Conservation (phyloP, 2,888 invertebrate genomes). For the Rapana venosa region DNA sequence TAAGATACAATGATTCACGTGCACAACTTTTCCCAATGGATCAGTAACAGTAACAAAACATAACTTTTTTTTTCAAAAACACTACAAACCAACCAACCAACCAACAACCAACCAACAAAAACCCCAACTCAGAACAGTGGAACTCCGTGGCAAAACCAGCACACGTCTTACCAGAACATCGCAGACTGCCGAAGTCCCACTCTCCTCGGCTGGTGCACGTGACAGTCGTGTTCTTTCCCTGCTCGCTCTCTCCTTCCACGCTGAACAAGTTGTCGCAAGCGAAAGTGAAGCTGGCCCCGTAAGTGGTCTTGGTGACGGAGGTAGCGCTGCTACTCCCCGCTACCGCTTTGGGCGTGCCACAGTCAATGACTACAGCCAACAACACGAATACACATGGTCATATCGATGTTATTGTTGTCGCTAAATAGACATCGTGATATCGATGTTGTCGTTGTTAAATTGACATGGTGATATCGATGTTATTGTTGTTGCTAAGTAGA, state of each 20-base stretch:
- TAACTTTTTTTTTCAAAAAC: too few species aligned
- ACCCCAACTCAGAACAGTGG: neutral
- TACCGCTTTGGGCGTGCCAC: constrained; percentile 58
- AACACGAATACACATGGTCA: neutral
- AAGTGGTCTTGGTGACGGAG: constrained; percentile 42
- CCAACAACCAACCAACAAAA: neutral
- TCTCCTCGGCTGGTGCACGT: constrained; percentile 93
- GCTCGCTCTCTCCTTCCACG: constrained; percentile 81
- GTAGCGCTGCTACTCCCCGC: constrained; percentile 54
- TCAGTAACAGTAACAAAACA: too few species aligned
- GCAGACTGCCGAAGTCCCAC: constrained; percentile 97
- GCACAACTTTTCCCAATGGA: too few species aligned
- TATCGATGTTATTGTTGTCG: too few species aligned
- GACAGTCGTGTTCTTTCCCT: constrained; percentile 87
- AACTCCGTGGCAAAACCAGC: neutral
- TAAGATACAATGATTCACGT: too few species aligned
- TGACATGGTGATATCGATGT: too few species aligned
- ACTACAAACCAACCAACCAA: neutral
- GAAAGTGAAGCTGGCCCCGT: constrained; percentile 55
- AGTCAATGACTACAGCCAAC: constrained; percentile 62
- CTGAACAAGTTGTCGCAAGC: constrained; percentile 54
- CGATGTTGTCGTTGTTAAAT: too few species aligned
- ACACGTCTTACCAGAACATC: constrained; percentile 86
- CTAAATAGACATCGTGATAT: too few species aligned
- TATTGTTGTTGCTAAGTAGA: too few species aligned